Evolutionary conservation across 2,113 vertebrate species (phyloP).

Genomic region (mouse (Mus musculus)): GRCm39 chr9:75709001-75709500

Average conservation of each 20-base stretch:
- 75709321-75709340: neutral
- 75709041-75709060: neutral
- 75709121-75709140: neutral
- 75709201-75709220: neutral
- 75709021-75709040: neutral
- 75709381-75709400: neutral
- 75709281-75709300: neutral
- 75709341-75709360: neutral
- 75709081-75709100: neutral
- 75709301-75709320: neutral
- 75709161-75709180: neutral
- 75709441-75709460: conserved; percentile 42
- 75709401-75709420: neutral
- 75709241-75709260: neutral
- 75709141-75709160: neutral
- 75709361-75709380: neutral
- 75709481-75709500: conserved; percentile 35
- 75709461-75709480: conserved; percentile 37
- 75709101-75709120: neutral
- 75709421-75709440: neutral
- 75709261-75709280: neutral
- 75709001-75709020: neutral
- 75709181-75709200: neutral
- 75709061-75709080: neutral
- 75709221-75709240: conserved; percentile 31